Base-by-base conservation (phyloP, 2,113 vertebrate genomes). In the Platysternon megacephalum region DNA sequence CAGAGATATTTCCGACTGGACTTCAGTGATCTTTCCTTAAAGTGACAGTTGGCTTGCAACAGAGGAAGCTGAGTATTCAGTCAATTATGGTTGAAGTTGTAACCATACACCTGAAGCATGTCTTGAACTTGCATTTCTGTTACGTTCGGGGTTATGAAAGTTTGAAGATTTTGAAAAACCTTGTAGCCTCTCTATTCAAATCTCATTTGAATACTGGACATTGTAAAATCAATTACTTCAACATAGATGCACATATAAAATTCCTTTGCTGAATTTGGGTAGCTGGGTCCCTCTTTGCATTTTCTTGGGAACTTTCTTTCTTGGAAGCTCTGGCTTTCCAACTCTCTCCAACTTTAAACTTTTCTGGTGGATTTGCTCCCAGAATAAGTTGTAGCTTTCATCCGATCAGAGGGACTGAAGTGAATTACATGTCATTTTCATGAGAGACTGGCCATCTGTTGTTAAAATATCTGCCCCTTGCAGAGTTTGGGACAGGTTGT, bases 1-100 rank as follows among this genome's bases (percentile, higher is more conserved):
- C 72, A 56, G 78, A 89, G 55, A 52, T 49, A 84, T 21, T 91
- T 92, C 83, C 91, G 72, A 92, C 21, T 83, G 35, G 52, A 84
- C 29, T 79, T 91, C 85, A 92, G 39, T 8, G 55, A 85, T 85
- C 81, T 56, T 92, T 82, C 90, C 53, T 26, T 24, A 11, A 35
- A 72, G 32, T 89, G 90, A 80, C 79, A 88, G 85, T 85, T 42
- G 49, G 83, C 56, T 89, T 86, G 83, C 14, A 85, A 72, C 6
- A 89, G 65, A 87, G 68, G 26, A 96, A 90, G 51, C 91, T 21
- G 14, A 91, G 85, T 1, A 0, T 78, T 9, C 55, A 89, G 95
- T 93, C 26, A 39, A 86, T 2, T 79, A 80, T 39, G 49, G 55
- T 65, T 46, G 68, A 65, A 89, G 82, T 2, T 26, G 72, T 49